phyloP scores from a whole-genome alignment of 2,888 invertebrate genomes.

The Endotricha flammealis region DNA sequence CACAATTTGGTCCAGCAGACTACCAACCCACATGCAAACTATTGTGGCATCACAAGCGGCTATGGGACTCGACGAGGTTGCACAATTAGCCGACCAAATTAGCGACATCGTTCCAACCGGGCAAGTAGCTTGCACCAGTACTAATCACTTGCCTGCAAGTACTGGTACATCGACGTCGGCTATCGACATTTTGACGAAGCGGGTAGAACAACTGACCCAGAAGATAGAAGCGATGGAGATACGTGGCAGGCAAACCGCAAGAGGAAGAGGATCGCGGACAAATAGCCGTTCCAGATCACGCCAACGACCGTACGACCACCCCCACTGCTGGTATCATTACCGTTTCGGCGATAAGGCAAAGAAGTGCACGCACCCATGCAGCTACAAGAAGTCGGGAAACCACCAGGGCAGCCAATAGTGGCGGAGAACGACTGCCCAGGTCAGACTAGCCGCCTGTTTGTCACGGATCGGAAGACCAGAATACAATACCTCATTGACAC shows the following conservation, averaged over 20 bases:
- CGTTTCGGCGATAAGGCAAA: no score
- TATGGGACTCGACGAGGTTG: slow-evolving; percentile 2
- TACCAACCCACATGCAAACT: slow-evolving; percentile 12
- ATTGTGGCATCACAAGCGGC: slow-evolving; percentile 11
- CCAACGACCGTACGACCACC: slow-evolving; percentile 3
- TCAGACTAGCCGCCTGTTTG: no score
- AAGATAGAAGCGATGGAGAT: not conserved
- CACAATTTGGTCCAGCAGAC: slow-evolving; percentile 16
- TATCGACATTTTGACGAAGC: not conserved
- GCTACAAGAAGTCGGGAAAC: not conserved
- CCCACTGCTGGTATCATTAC: no score
- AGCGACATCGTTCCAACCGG: slow-evolving; percentile 10
- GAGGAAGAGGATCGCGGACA: not conserved
- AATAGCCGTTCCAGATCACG: not conserved
- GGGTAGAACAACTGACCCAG: not conserved
- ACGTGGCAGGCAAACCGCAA: no score
- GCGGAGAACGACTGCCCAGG: slow-evolving; percentile 1
- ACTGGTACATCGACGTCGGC: no score
- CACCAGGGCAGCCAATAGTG: not conserved
- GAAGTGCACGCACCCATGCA: slow-evolving; percentile 13
- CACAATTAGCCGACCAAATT: slow-evolving; percentile 14
- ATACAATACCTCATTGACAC: slow-evolving; percentile 14
- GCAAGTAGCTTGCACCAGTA: slow-evolving; percentile 8
- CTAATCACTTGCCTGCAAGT: no score
- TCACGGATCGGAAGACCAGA: slow-evolving; percentile 11